phyloP scores from a whole-genome alignment of 2,113 vertebrate genomes.

The Cynopterus brachyotis region DNA sequence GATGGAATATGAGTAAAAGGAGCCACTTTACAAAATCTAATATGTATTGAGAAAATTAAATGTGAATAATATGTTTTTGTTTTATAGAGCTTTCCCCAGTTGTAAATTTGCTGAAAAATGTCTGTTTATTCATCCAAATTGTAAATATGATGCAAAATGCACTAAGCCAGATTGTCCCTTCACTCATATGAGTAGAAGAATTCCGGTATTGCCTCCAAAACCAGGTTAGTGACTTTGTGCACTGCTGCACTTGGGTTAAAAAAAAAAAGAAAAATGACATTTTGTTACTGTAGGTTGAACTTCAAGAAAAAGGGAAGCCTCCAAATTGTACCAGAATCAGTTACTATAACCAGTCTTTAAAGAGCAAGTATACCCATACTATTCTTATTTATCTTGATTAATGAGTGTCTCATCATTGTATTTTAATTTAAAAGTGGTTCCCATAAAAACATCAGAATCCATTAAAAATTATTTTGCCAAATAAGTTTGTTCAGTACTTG shows the following conservation, averaged over 20 bases:
- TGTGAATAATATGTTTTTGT: constrained; percentile 36
- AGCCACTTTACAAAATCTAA: background rate
- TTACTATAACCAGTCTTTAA: background rate
- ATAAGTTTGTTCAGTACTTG: background rate
- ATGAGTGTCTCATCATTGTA: background rate
- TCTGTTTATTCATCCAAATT: constrained; percentile 97
- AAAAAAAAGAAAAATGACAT: background rate
- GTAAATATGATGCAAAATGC: constrained; percentile 97
- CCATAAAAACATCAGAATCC: background rate
- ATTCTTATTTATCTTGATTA: background rate
- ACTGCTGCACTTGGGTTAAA: background rate
- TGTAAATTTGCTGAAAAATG: constrained; percentile 98
- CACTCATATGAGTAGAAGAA: constrained; percentile 91
- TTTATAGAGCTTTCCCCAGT: constrained; percentile 92
- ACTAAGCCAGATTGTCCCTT: constrained; percentile 95
- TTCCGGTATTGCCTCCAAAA: constrained; percentile 79
- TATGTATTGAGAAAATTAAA: background rate
- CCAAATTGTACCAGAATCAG: background rate
- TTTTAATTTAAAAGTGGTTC: background rate
- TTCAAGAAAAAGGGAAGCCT: background rate
- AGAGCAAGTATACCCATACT: background rate
- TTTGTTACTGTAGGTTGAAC: background rate
- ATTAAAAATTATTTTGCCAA: background rate
- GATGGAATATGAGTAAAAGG: background rate
- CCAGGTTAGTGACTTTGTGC: constrained; percentile 81